Percentiles rank a stretch among this genome's conserved stretches.
phyloP scores from a whole-genome alignment of 2,113 vertebrate species.

The Hipposideros armiger region DNA sequence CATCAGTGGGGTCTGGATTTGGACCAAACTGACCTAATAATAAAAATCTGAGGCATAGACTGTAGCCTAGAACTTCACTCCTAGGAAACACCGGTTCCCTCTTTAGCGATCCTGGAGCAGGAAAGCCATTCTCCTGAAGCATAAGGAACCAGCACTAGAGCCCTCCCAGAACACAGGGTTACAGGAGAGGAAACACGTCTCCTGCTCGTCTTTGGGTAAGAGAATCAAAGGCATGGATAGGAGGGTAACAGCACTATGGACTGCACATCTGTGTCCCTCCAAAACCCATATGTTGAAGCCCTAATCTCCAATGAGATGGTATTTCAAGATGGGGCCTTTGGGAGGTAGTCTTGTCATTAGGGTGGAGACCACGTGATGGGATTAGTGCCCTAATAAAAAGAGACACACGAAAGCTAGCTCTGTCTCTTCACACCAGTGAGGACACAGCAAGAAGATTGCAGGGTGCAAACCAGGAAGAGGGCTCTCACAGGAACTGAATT shows the following conservation, averaged over 20 bases:
- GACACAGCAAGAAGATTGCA: not conserved
- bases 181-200: rapidly evolving
- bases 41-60: not conserved
- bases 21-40: not conserved
- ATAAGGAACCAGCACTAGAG: not conserved
- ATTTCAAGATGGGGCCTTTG: not conserved
- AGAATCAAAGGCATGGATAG: not conserved
- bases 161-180: not conserved
- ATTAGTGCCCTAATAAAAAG: not conserved
- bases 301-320: not conserved
- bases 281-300: not conserved
- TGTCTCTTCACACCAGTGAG: not conserved
- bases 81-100: not conserved
- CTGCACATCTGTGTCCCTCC: not conserved
- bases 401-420: not conserved
- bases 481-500: not conserved
- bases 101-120: not conserved
- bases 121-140: not conserved
- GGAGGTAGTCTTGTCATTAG: not conserved
- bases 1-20: not conserved
- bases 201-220: not conserved
- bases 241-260: no score
- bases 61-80: not conserved
- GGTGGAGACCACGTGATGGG: not conserved
- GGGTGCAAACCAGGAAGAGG: not conserved